These are phyloP conservation scores for Rhopalosiphum padi DNA, from an alignment of 1,140 invertebrate species.

Conservation along the genomic window DNA sequence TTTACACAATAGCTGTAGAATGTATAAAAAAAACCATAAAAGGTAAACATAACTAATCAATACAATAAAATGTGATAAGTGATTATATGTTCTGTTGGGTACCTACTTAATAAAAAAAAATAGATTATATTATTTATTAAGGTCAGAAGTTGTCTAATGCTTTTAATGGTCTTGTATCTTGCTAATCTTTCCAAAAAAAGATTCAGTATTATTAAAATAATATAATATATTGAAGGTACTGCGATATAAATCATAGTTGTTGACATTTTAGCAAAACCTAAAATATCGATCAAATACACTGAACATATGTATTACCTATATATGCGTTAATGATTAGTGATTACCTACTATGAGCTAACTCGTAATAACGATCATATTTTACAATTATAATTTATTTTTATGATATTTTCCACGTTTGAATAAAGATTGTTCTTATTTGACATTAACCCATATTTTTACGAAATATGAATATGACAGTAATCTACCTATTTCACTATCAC, in stretches of 20 bases:
- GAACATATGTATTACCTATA: not conserved
- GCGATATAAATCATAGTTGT: not conserved
- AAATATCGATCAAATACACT: not conserved
- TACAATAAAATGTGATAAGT: not conserved
- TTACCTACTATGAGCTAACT: not conserved
- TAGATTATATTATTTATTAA: not conserved
- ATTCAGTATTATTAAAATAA: not conserved
- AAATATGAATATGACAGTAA: conserved; percentile 17
- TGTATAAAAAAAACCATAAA: not conserved
- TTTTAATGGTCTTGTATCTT: not conserved
- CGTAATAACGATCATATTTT: not conserved
- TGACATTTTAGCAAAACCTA: not conserved
- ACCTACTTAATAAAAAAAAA: not conserved
- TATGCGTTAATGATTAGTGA: not conserved
- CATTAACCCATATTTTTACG: not conserved
- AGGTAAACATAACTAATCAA: not conserved
- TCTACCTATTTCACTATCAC: conserved; percentile 8
- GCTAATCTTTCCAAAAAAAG: not conserved
- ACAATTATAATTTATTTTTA: conserved; percentile 1
- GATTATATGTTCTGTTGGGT: not conserved
- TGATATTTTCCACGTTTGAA: not conserved
- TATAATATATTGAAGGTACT: not conserved
- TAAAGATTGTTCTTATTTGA: not conserved
- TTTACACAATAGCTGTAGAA: not conserved
- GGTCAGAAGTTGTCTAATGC: not conserved